Conservation (phyloP, 2,113 vertebrate species). For the Muntiacus reevesi region DNA sequence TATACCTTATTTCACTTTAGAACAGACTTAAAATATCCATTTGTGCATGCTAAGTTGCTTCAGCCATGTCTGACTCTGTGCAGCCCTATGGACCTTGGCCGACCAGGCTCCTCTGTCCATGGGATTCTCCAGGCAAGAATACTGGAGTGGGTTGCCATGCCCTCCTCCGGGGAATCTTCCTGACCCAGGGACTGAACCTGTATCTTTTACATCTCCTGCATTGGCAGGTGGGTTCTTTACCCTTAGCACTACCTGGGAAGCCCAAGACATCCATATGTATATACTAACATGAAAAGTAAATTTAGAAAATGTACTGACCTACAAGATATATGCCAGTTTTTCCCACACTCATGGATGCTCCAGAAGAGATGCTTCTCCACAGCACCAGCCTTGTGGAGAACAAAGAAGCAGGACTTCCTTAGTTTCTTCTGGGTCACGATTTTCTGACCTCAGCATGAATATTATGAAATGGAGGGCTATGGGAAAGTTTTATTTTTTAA, state of each 20-base stretch:
- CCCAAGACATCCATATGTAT: neutral
- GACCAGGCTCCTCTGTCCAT: neutral
- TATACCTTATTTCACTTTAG: neutral
- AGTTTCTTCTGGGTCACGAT: neutral
- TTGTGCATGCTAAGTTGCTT: neutral
- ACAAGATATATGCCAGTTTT: neutral
- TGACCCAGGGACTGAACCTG: neutral
- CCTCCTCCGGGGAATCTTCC: neutral
- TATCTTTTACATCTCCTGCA: neutral
- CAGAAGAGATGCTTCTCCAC: neutral
- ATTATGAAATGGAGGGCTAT: neutral
- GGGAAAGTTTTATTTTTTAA: neutral
- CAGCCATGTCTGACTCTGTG: neutral
- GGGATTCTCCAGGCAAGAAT: neutral
- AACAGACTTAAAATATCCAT: neutral
- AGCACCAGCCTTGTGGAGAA: neutral
- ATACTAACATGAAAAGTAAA: neutral
- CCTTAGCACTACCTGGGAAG: neutral
- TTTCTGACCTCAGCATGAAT: neutral
- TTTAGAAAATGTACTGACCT: neutral
- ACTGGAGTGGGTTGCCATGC: neutral
- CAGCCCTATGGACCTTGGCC: accelerated
- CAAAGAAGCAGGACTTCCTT: neutral
- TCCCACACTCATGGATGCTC: neutral
- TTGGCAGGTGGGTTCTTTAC: neutral